A percentile compares a stretch with the other conserved stretches of the same genome.
These are phyloP conservation scores for Diplogasteroides magnus DNA, from an alignment of 1,140 invertebrate genomes.

Conservation along the genomic window DNA sequence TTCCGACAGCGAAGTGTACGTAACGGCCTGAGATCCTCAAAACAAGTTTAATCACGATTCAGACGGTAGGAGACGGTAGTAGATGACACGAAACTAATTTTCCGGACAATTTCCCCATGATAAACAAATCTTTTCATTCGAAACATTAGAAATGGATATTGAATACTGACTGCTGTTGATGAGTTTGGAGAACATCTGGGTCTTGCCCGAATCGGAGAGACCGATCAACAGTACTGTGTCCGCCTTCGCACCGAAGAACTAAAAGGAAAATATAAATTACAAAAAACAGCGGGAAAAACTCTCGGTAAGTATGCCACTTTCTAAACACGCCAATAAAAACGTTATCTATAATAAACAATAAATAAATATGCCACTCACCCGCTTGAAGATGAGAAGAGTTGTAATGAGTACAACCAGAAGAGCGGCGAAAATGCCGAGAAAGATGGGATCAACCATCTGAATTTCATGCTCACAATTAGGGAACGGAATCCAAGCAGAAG, in stretches of 20 bases:
- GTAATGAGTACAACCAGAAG: constrained; percentile 4
- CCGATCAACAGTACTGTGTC: constrained; percentile 9
- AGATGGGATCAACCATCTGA: constrained; percentile 8
- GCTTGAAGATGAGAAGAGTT: not conserved
- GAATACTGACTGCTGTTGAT: constrained; percentile 5
- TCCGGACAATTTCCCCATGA: too few species aligned
- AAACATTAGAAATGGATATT: not conserved
- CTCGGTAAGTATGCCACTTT: too few species aligned
- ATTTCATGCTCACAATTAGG: not conserved
- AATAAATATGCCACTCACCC: constrained; percentile 1
- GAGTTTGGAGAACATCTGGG: constrained; percentile 11
- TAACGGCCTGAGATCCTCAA: constrained; percentile 2
- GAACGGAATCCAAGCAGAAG: too few species aligned
- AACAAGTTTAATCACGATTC: too few species aligned
- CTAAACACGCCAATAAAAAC: too few species aligned
- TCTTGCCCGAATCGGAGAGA: constrained; percentile 13
- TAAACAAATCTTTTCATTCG: too few species aligned
- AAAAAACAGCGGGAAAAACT: too few species aligned
- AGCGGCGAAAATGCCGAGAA: constrained; percentile 3
- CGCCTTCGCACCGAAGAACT: constrained; percentile 12
- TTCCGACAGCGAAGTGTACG: constrained; percentile 6
- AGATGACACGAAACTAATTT: too few species aligned
- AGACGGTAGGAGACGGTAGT: too few species aligned
- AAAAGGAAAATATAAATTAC: too few species aligned
- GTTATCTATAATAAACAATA: too few species aligned